These are phyloP conservation scores for Lampropteryx suffumata DNA, from an alignment of 2,888 invertebrate species.

Conservation along the genomic window DNA sequence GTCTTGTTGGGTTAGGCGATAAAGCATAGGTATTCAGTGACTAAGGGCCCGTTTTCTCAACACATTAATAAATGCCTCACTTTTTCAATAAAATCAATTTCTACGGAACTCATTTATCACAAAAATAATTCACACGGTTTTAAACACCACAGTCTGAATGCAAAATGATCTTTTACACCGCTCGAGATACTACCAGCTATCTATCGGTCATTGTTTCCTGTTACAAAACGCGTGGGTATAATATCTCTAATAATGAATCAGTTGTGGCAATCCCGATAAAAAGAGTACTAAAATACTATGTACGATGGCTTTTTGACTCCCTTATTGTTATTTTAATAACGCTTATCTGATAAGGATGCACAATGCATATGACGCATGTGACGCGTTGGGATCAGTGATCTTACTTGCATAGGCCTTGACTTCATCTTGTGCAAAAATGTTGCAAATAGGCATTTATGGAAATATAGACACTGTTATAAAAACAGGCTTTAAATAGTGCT, in stretches of 20 bases:
- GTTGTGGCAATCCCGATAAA: constrained; percentile 29
- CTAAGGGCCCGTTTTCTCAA: too few relatives aligned
- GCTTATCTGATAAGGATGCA: not conserved
- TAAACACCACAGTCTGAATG: constrained; percentile 11
- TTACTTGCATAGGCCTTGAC: not conserved
- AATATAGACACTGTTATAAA: too few relatives aligned
- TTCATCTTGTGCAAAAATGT: not conserved
- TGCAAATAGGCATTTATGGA: too few relatives aligned
- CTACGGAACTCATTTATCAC: not conserved
- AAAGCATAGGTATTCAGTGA: too few relatives aligned
- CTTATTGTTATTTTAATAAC: constrained; percentile 9
- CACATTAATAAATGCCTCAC: too few relatives aligned
- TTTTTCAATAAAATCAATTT: too few relatives aligned
- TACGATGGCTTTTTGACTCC: not conserved
- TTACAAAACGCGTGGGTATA: constrained; percentile 26
- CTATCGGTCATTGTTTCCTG: constrained; percentile 35
- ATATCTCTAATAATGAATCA: constrained; percentile 17
- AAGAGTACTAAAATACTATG: constrained; percentile 13
- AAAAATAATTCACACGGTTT: constrained; percentile 16
- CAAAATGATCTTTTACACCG: constrained; percentile 24
- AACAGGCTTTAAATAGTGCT: too few relatives aligned
- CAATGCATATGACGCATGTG: too few relatives aligned
- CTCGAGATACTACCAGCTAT: constrained; percentile 23
- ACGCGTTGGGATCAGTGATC: too few relatives aligned
- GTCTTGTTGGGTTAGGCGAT: too few relatives aligned